These are phyloP conservation scores for Caranx melampygus DNA, from an alignment of 2,113 vertebrate genomes.

Conservation along the genomic window DNA sequence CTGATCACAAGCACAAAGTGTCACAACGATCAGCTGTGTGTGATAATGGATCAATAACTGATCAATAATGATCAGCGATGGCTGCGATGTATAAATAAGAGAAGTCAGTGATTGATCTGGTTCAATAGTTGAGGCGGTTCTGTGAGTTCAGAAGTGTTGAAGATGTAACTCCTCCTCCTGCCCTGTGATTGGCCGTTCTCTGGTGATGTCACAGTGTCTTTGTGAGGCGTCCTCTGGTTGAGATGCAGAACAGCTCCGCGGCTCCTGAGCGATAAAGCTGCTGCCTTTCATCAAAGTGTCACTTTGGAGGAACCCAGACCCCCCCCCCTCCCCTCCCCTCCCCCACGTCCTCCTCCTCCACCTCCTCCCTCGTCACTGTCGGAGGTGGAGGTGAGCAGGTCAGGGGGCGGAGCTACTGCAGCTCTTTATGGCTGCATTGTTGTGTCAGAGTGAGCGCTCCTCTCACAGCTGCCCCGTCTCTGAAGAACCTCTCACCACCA, in stretches of 20 bases:
- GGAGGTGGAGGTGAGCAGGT: slow-evolving; percentile 37
- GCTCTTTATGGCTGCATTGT: slow-evolving; percentile 73
- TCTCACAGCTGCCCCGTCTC: slow-evolving; percentile 41
- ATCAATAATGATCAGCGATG: no score
- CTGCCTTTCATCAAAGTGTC: slow-evolving; percentile 46
- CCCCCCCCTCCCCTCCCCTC: not conserved
- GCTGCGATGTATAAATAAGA: not conserved
- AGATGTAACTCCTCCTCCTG: not conserved
- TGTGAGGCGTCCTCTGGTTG: not conserved
- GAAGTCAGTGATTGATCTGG: not conserved
- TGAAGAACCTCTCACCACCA: slow-evolving; percentile 4
- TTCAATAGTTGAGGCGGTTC: not conserved
- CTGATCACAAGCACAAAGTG: no score
- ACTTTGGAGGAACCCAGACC: slow-evolving; percentile 13
- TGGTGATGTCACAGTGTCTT: not conserved
- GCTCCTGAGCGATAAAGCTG: slow-evolving; percentile 22
- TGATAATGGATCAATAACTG: no score
- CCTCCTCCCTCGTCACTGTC: not conserved
- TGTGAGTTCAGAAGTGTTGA: not conserved
- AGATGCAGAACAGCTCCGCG: slow-evolving; percentile 30
- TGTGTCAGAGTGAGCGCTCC: slow-evolving; percentile 29
- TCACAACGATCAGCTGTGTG: no score
- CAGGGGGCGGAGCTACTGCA: slow-evolving; percentile 43
- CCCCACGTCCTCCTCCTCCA: not conserved
- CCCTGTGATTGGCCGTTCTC: slow-evolving; percentile 12